Percentiles rank a stretch among this genome's conserved stretches.
Conservation (phyloP, 2,113 vertebrate genomes). For the Panurus biarmicus region DNA sequence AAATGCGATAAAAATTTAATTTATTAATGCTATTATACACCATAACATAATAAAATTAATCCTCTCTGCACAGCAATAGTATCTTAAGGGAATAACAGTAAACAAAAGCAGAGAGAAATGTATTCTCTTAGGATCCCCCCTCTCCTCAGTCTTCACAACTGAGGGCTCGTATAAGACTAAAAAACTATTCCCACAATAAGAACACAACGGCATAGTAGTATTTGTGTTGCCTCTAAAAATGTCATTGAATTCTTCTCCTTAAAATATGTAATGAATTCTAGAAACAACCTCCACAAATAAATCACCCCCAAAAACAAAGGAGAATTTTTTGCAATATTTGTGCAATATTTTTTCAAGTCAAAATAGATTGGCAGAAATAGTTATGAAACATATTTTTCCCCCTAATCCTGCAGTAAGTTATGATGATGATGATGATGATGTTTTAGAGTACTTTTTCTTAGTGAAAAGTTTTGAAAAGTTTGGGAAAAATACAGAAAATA, state of each 20-base stretch:
- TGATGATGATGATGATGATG: too few species aligned
- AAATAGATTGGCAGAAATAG: neutral
- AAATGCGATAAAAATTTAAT: neutral
- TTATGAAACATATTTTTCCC: rapidly evolving
- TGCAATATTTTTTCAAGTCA: neutral
- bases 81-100: neutral
- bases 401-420: neutral
- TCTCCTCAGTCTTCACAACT: neutral
- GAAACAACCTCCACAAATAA: too few species aligned
- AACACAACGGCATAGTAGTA: neutral
- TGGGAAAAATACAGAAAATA: neutral
- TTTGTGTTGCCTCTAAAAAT: neutral
- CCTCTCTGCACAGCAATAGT: neutral
- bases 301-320: rapidly evolving
- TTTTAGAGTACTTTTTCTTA: neutral
- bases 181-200: neutral
- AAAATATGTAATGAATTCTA: neutral
- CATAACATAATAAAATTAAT: neutral
- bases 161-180: neutral
- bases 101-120: neutral
- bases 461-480: neutral
- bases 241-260: neutral
- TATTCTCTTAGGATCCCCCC: neutral
- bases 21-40: neutral
- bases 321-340: neutral